Evolutionary conservation across 2,797 vertebrate species (phyloP), one percentile per base, ranked within the genome.

Genomic region (Tenualosa ilisha): DNA sequence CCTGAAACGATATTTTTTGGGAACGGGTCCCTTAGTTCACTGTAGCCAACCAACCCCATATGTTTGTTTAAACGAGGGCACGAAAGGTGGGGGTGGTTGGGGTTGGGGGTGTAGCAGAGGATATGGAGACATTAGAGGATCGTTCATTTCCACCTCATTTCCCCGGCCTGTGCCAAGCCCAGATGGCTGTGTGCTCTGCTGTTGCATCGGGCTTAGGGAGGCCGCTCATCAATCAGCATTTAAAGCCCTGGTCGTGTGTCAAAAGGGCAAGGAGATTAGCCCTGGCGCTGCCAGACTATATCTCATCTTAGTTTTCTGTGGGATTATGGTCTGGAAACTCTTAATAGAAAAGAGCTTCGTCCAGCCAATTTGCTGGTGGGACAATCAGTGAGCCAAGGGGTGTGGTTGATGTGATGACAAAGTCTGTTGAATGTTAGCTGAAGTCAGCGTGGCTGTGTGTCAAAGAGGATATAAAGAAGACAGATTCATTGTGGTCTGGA

Each of bases 41-140:
- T 79, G 72, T 79, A 79, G 72, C 72, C 72, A 79, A 79, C 72
- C 72, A 79, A 79, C 72, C 72, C 72, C 72, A 79, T 79, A 79
- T 79, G 72, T 79, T 43, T 46, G 72, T 79, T 79, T 79, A 79
- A 79, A 79, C 46, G 72, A 79, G 72, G 72, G 72, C 72, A 79
- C 37, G 40, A 43, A 79, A 79, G 72, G 72, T 79, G 40, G 72
- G 68, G 31, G 65, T 31, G 26, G 59, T 17, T 6, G 59, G 59
- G 31, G 31, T 31, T 31, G 31, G 31, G 31, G 59, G 59, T 61
- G 61, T 9, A n/a, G 63, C n/a, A 65, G 5, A 72, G 68, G 68
- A 72, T 40, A 72, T 31, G 37, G 68, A 13, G 68, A 79, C 72
- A 43, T 79, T 79, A 79, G 72, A 79, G 72, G 7, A 79, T 22